Evolutionary conservation across 35 echinoderm and acorn worm species (phyloP).

Genomic region (Nesometra sesokonis): DNA sequence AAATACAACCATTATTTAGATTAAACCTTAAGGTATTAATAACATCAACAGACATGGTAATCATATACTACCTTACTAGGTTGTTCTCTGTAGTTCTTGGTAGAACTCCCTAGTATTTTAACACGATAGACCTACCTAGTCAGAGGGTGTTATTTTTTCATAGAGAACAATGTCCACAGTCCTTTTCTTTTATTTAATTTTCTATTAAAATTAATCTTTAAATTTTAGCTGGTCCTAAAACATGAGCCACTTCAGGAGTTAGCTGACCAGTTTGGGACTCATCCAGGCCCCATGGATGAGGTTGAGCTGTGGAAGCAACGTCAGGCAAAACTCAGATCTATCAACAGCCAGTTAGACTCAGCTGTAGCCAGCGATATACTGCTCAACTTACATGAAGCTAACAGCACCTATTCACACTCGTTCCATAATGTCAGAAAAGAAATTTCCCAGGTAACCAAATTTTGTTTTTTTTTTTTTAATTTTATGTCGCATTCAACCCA

Average conservation of each 20-base stretch:
- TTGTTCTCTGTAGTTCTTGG: no score
- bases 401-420: slow-evolving; percentile 84
- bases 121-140: no score
- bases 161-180: no score
- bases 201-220: neutral
- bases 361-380: slow-evolving; percentile 71
- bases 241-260: slow-evolving; percentile 84
- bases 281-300: slow-evolving; percentile 73
- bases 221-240: slow-evolving; percentile 61
- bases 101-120: no score
- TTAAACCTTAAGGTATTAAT: no score
- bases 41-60: no score
- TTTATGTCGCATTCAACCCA: no score
- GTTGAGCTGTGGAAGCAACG: slow-evolving; percentile 61
- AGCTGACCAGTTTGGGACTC: slow-evolving; percentile 32
- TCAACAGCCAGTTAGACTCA: slow-evolving; percentile 83
- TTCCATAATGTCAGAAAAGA: slow-evolving; percentile 91
- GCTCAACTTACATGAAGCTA: slow-evolving; percentile 86
- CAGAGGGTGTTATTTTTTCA: no score
- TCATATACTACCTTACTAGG: no score
- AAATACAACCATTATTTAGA: no score
- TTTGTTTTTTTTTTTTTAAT: no score
- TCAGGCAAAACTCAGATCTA: slow-evolving; percentile 45
- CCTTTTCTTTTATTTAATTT: no score
- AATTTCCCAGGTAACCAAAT: slow-evolving; percentile 77